Conservation (phyloP, 2,113 vertebrate genomes). For the Zootoca vivipara region DNA sequence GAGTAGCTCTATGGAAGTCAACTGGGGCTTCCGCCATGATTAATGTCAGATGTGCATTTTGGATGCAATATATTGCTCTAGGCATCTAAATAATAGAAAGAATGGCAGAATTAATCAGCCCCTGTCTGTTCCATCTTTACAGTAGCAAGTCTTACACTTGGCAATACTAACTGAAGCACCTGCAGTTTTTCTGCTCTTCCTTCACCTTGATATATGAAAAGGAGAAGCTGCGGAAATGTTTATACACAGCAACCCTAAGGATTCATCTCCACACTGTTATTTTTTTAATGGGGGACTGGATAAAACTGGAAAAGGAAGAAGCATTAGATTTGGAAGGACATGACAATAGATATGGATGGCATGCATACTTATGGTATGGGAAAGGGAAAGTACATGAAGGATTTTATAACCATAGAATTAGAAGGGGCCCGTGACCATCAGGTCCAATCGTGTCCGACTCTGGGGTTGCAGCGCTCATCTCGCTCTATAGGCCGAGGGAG, state of each 20-base stretch:
- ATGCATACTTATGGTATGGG: too few relatives aligned
- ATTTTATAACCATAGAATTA: too few relatives aligned
- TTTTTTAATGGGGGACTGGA: conserved; percentile 9
- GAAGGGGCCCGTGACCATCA: too few relatives aligned
- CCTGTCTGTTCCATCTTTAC: neutral
- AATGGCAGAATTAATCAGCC: neutral
- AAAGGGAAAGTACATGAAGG: too few relatives aligned
- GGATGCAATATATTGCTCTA: neutral
- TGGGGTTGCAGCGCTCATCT: too few relatives aligned
- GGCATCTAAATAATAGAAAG: neutral
- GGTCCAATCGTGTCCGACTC: too few relatives aligned
- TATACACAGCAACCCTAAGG: neutral
- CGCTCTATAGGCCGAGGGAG: too few relatives aligned
- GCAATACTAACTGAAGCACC: conserved; percentile 18
- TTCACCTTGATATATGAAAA: neutral
- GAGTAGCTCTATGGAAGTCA: neutral
- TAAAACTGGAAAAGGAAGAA: too few relatives aligned
- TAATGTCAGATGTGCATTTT: neutral
- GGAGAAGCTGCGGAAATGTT: neutral
- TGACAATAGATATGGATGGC: too few relatives aligned
- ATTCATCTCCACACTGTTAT: conserved; percentile 17
- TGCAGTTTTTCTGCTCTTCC: neutral
- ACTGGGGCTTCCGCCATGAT: neutral
- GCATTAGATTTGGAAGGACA: too few relatives aligned
- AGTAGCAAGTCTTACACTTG: neutral